phyloP scores from a whole-genome alignment of 2,113 vertebrate species.

The Aegypius monachus region DNA sequence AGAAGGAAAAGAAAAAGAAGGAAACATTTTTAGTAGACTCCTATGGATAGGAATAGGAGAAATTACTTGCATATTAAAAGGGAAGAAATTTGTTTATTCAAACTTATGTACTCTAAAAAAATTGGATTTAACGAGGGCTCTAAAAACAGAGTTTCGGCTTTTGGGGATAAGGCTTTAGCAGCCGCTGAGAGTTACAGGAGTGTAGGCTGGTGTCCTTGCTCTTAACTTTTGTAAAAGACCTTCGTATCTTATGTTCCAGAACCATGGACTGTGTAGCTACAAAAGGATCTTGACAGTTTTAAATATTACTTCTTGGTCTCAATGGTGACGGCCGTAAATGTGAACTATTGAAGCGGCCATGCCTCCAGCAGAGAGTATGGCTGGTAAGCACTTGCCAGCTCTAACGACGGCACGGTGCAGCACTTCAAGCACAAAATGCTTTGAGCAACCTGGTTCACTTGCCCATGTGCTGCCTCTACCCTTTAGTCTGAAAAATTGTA shows the following conservation, averaged over 20 bases:
- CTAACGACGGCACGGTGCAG: accelerated
- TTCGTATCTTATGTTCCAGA: neutral
- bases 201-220: neutral
- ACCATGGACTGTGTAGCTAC: accelerated
- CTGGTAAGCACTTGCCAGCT: neutral
- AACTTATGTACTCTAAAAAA: neutral
- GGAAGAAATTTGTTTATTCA: neutral
- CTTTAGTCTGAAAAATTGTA: neutral
- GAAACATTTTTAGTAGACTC: neutral
- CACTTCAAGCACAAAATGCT: neutral
- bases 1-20: neutral
- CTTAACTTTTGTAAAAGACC: neutral
- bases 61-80: neutral
- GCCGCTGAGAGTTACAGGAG: neutral
- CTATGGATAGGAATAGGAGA: neutral
- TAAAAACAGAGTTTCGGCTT: neutral
- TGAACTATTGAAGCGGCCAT: neutral
- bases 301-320: neutral
- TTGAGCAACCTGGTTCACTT: accelerated
- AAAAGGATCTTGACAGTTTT: neutral
- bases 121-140: neutral
- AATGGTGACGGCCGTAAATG: accelerated
- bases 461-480: accelerated
- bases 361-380: neutral
- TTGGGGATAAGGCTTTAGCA: neutral